Base-by-base conservation (phyloP, 2,888 invertebrate genomes). In the Cataglyphis rosenhaueri region DNA sequence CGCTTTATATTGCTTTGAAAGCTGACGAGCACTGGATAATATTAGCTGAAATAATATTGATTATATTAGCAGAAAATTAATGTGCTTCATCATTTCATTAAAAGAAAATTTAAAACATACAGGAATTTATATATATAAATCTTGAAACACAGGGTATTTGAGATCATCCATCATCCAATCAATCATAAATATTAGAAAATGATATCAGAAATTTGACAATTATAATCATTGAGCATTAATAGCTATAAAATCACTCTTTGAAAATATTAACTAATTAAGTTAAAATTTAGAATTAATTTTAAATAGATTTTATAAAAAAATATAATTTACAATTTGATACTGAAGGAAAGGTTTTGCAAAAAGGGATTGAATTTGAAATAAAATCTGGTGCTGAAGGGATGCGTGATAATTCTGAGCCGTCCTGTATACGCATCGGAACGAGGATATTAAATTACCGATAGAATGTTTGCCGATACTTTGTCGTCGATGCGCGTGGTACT, bases 381-480 rank as follows among this genome's bases (percentile, higher is more conserved):
- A 44, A 71, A 79, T 59, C 71, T 35, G 12, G 21, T 5, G 25
- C 8, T 55, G 55, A 79, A 71, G 44, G 70, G 52, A 71, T 32
- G 71, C 59, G 59, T 44, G 70, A 79, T 79, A 59, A 71, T 79
- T 71, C 78, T 44, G 59, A 12, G 71, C 59, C 78, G 59, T 59
- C 70, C 44, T 79, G 78, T 82, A 62, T 76, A 70, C 52, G 48
- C 52, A 41, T 48, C 35, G 59, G 21, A 64, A 74, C 44, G 81
- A 74, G 83, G 79, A 68, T 66, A 87, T 85, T 79, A 78, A 65
- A 84, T 85, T 85, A 85, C 88, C 57, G 82, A 59, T 52, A 81
- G 38, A 73, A 74, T 83, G 85, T 86, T 86, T 84, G 79, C 85
- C 82, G 83, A 83, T 87, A 85, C 73, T 68, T 66, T 78, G 78